phyloP scores from a whole-genome alignment of 2,888 invertebrate species.

The Schizaphis graminum region DNA sequence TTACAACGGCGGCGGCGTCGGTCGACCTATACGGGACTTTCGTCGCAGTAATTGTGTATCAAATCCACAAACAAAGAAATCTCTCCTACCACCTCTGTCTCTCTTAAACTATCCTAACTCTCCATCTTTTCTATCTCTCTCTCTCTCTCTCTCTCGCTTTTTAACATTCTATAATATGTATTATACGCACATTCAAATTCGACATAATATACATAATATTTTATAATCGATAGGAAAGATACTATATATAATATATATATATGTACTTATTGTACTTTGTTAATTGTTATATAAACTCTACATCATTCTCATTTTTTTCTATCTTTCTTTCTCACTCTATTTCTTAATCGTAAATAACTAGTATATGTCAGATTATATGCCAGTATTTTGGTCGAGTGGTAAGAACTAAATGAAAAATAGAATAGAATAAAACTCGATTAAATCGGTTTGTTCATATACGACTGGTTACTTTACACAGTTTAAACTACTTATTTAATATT shows the following conservation, averaged over 20 bases:
- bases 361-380: neutral
- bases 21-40: slow-evolving; percentile 61
- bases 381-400: neutral
- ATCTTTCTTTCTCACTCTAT: neutral
- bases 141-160: neutral
- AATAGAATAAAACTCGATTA: neutral
- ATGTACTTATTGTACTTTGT: neutral
- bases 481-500: neutral
- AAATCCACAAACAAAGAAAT: slow-evolving; percentile 61
- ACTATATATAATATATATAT: neutral
- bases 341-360: neutral
- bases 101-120: neutral
- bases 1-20: neutral
- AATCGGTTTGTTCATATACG: neutral
- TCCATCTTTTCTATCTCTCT: neutral
- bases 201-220: neutral
- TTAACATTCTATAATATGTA: slow-evolving; percentile 13
- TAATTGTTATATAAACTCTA: neutral
- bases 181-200: neutral
- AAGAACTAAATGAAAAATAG: neutral
- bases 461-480: neutral
- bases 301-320: neutral
- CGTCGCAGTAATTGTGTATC: slow-evolving; percentile 58
- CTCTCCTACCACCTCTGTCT: neutral
- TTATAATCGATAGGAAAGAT: neutral